Conservation (phyloP, 1,140 invertebrate species). For the Pseudachorutes palmiensis region DNA sequence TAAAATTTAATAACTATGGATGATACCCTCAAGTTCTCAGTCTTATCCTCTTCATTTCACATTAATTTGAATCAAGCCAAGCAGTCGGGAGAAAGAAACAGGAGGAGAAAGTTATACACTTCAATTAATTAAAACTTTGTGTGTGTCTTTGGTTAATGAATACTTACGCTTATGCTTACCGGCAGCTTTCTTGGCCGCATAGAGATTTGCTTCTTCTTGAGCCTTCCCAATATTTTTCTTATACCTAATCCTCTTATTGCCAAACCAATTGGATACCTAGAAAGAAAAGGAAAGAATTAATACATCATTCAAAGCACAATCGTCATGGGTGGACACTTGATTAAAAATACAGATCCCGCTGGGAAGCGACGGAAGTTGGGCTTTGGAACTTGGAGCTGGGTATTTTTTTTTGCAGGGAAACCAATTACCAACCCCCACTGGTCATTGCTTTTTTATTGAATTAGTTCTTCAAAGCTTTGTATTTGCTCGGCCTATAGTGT, state of each 20-base stretch:
- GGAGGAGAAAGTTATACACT: not conserved
- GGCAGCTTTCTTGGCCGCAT: slow-evolving; percentile 97
- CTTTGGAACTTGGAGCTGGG: too few relatives aligned
- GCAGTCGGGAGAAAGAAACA: not conserved
- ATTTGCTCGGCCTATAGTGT: too few relatives aligned
- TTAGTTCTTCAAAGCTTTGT: too few relatives aligned
- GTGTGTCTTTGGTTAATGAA: not conserved
- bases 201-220: slow-evolving; percentile 98
- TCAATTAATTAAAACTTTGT: not conserved
- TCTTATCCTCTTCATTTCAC: not conserved
- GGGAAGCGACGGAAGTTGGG: too few relatives aligned
- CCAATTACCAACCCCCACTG: too few relatives aligned
- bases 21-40: not conserved
- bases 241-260: slow-evolving; percentile 99
- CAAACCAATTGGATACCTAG: slow-evolving; percentile 98
- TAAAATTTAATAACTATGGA: slow-evolving; percentile 12
- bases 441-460: not conserved
- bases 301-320: not conserved
- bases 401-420: too few relatives aligned
- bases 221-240: slow-evolving; percentile 99
- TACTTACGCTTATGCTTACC: slow-evolving; percentile 47
- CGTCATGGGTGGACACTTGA: too few relatives aligned
- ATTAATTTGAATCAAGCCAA: slow-evolving; percentile 6
- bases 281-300: slow-evolving; percentile 17
- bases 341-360: too few relatives aligned